These are phyloP conservation scores for Leptarthrus brevirostris DNA, from an alignment of 2,888 invertebrate species.

Conservation along the genomic window DNA sequence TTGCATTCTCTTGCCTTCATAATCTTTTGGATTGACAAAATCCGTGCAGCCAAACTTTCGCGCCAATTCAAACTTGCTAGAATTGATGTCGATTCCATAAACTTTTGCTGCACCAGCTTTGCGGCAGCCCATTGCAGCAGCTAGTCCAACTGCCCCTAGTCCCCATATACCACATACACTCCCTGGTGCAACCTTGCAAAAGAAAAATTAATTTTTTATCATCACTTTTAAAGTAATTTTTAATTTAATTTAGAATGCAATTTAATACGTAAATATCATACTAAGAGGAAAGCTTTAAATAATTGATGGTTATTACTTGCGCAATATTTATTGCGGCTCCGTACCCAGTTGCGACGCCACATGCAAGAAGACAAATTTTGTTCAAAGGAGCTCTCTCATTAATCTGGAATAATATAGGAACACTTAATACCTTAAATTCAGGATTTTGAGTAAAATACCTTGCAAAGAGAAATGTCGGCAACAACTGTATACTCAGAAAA, in stretches of 20 bases:
- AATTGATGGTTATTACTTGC: conserved; percentile 72
- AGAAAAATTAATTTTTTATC: neutral
- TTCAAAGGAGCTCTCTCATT: conserved; percentile 81
- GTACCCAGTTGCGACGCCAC: conserved; percentile 95
- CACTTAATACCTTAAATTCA: too few relatives aligned
- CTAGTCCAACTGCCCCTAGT: conserved; percentile 92
- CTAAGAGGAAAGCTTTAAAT: neutral
- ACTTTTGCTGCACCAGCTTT: conserved; percentile 86
- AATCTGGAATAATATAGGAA: conserved; percentile 68
- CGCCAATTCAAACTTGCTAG: conserved; percentile 83
- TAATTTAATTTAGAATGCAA: neutral
- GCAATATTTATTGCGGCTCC: conserved; percentile 94
- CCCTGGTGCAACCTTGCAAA: conserved; percentile 80
- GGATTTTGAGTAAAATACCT: too few relatives aligned
- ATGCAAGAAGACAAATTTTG: conserved; percentile 90
- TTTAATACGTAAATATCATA: neutral
- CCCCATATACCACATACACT: conserved; percentile 93
- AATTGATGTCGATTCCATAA: conserved; percentile 89
- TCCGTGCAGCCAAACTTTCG: conserved; percentile 91
- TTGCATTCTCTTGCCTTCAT: conserved; percentile 79
- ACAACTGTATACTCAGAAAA: conserved; percentile 97
- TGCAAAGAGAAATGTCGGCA: conserved; percentile 93
- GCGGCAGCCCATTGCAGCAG: conserved; percentile 88
- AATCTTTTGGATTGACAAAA: conserved; percentile 92
- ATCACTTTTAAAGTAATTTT: too few relatives aligned